A percentile compares a stretch with the other conserved stretches of the same genome.
phyloP scores from a whole-genome alignment of 2,797 vertebrate genomes.

The Paguma larvata region DNA sequence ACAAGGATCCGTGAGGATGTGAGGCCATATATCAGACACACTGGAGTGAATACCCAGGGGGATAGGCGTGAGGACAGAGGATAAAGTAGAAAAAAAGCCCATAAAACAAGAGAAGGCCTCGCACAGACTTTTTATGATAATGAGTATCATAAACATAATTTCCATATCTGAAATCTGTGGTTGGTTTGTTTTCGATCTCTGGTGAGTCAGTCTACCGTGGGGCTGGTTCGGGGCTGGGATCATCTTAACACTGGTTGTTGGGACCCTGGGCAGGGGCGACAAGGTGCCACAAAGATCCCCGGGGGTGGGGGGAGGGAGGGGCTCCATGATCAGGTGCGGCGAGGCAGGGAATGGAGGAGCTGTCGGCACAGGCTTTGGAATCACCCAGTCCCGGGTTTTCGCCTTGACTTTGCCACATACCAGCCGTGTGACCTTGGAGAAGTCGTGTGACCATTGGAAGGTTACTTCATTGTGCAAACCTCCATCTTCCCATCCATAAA shows the following conservation, averaged over 20 bases:
- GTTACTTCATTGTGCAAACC: background rate
- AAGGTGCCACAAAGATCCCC: background rate
- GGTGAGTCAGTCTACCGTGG: background rate
- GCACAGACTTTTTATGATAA: constrained; percentile 31
- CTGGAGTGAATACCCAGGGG: background rate
- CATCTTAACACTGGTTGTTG: background rate
- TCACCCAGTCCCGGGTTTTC: background rate
- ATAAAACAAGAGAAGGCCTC: constrained; percentile 2
- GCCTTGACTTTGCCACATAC: background rate
- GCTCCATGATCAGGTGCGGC: background rate
- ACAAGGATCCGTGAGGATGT: constrained; percentile 68
- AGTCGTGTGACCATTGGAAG: background rate
- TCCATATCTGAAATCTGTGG: background rate
- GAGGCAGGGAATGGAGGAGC: background rate
- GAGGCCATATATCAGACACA: constrained; percentile 63
- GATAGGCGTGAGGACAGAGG: background rate
- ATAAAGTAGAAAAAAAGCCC: background rate
- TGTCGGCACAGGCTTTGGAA: background rate
- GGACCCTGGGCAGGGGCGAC: rapidly evolving
- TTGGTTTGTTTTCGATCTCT: background rate
- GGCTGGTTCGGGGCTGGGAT: background rate
- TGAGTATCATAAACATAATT: constrained; percentile 19
- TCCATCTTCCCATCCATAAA: background rate
- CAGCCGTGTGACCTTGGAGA: background rate
- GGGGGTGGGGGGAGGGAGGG: background rate